Evolutionary conservation across 2,888 invertebrate genomes (phyloP).

Genomic region (Hybos culiciformis): DNA sequence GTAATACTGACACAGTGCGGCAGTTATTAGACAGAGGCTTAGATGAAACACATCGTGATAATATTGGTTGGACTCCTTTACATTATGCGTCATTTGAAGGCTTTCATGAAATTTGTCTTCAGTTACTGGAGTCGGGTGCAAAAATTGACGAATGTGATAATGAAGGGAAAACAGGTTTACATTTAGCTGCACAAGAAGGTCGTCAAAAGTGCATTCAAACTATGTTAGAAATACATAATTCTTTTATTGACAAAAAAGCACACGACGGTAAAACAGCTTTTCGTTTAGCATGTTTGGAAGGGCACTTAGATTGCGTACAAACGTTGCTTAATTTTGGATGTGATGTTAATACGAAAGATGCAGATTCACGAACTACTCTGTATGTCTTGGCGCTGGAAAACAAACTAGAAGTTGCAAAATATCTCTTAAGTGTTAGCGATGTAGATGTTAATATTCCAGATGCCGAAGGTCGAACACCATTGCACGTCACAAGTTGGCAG

Average conservation of each 20-base stretch:
- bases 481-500: slow-evolving; percentile 88
- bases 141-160: slow-evolving; percentile 81
- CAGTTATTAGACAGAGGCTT: slow-evolving; percentile 76
- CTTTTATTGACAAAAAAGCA: slow-evolving; percentile 70
- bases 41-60: slow-evolving; percentile 79
- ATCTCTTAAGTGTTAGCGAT: slow-evolving; percentile 58
- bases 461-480: slow-evolving; percentile 76
- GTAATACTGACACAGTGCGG: slow-evolving; percentile 75
- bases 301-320: slow-evolving; percentile 55
- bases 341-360: slow-evolving; percentile 78
- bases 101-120: slow-evolving; percentile 35
- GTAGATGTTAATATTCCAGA: slow-evolving; percentile 80
- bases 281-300: slow-evolving; percentile 40
- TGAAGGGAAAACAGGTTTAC: slow-evolving; percentile 76
- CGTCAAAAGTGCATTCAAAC: slow-evolving; percentile 46
- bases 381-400: slow-evolving; percentile 86
- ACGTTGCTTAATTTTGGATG: slow-evolving; percentile 59
- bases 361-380: slow-evolving; percentile 81
- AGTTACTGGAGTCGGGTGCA: slow-evolving; percentile 66
- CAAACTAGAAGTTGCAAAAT: slow-evolving; percentile 68
- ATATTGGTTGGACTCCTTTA: slow-evolving; percentile 93
- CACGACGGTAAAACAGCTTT: slow-evolving; percentile 85
- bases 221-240: slow-evolving; percentile 58
- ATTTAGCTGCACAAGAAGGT: slow-evolving; percentile 82
- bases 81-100: slow-evolving; percentile 93